Evolutionary conservation across 2,113 vertebrate genomes (phyloP).

Genomic region (Epinephelus moara): DNA sequence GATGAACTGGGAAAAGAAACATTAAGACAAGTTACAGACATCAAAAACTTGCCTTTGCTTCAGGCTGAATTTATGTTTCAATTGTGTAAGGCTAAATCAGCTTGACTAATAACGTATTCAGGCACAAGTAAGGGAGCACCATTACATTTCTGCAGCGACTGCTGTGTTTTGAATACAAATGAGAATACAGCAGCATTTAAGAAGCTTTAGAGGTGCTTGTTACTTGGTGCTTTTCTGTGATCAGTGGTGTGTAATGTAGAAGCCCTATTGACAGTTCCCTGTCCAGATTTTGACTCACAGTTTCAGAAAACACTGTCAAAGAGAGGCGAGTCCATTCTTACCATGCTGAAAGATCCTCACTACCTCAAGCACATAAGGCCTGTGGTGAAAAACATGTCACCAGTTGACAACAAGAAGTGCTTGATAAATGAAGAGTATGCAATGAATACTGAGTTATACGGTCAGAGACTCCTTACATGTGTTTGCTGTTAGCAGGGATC

Average conservation of each 20-base stretch:
- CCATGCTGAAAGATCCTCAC: conserved; percentile 82
- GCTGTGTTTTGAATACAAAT: too few relatives aligned
- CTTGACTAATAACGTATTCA: neutral
- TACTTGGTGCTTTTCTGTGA: neutral
- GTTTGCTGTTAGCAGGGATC: conserved; percentile 79
- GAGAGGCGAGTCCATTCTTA: conserved; percentile 33
- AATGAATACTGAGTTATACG: neutral
- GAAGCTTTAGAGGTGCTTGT: neutral
- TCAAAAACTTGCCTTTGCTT: neutral
- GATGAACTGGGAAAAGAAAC: conserved; percentile 70
- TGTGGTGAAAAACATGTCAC: conserved; percentile 45
- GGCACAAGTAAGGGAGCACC: neutral
- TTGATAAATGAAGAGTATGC: neutral
- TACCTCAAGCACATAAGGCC: conserved; percentile 83
- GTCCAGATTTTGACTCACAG: neutral
- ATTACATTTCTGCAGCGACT: neutral
- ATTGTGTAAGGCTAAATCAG: neutral
- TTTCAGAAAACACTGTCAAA: neutral
- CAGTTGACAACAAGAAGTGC: neutral
- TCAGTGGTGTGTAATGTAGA: neutral
- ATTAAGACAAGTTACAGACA: neutral
- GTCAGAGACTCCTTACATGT: conserved; percentile 63
- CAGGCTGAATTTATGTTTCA: neutral
- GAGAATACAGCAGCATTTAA: neutral
- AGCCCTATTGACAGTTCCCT: too few relatives aligned